These are phyloP conservation scores for Capromys pilorides DNA, from an alignment of 2,797 vertebrate species.

Conservation along the genomic window DNA sequence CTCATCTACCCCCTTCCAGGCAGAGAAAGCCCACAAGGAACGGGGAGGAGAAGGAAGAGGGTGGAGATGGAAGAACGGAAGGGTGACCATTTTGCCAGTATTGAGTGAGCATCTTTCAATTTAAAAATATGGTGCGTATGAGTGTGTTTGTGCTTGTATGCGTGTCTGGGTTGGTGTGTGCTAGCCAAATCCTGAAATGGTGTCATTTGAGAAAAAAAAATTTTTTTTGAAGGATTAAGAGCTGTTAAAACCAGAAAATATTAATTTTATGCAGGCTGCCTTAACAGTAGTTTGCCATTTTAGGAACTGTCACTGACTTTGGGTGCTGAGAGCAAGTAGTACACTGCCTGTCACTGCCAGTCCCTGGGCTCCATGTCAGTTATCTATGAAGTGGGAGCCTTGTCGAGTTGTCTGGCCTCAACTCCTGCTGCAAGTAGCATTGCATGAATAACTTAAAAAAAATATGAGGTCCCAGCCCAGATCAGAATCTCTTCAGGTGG, in stretches of 20 bases:
- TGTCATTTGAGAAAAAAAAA: not conserved
- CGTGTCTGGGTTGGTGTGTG: not conserved
- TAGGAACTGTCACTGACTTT: not conserved
- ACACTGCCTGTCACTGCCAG: not conserved
- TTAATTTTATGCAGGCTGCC: not conserved
- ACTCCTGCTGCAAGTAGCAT: not conserved
- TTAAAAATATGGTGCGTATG: not conserved
- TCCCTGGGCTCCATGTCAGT: not conserved
- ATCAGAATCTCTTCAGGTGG: not conserved
- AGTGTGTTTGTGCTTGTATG: not conserved
- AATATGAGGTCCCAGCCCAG: not conserved
- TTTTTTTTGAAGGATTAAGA: not conserved
- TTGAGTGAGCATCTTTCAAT: not conserved
- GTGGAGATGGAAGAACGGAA: not conserved
- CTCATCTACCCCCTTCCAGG: slow-evolving; percentile 58
- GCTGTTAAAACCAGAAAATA: not conserved
- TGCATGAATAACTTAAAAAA: slow-evolving; percentile 13
- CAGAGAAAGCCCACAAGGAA: not conserved
- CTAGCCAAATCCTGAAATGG: not conserved
- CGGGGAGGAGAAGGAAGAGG: not conserved
- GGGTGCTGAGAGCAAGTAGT: not conserved
- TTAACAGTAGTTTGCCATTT: not conserved
- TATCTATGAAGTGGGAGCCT: not conserved
- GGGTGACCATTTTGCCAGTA: not conserved
- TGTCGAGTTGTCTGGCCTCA: not conserved